Evolutionary conservation across 2,113 vertebrate species (phyloP), one percentile per base, ranked within the genome.

Genomic region (Coturnix japonica): DNA sequence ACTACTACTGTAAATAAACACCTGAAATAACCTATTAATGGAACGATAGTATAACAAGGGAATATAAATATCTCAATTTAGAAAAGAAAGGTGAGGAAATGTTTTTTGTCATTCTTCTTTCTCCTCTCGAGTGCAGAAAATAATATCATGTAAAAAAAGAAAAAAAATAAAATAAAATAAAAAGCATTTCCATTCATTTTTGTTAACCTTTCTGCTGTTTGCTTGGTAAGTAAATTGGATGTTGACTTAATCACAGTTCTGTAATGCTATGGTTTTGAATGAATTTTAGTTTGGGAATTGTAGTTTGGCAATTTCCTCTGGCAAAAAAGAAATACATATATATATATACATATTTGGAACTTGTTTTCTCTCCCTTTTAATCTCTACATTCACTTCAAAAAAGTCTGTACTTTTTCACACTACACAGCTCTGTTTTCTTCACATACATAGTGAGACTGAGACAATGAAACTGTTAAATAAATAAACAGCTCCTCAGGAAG

Each of bases 391-490:
- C 13, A n/a, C 9, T 74, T 71, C 39, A 53, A n/a, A 67, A 28
- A 63, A 79, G 75, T 3, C 5, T 4, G 2, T 53, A 11, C 81
- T 89, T 94, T 89, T 44, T 67, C 7, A 14, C 28, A 28, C 7
- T 22, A 56, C 67, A 7, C 37, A n/a, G 26, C 9, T 84, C 39
- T 92, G 19, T 2, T 25, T 72, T 60, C 31, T 93, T 11, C 19
- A 64, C 31, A 74, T 26, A 14, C 56, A 70, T 84, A 5, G 20
- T 71, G 31, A 44, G 31, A 91, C 7, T 11, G 54, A 95, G 83
- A 93, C 41, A 83, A 73, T 76, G 83, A 96, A 97, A 95, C 35
- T 93, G 96, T 97, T 97, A 97, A 97, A 87, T 97, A 97, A 97
- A 87, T 31, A 69, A 23, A 57, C 74, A 92, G 61, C 84, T 96